A percentile compares a stretch with the other conserved stretches of the same genome.
These are phyloP conservation scores for Catamblyrhynchus diadema DNA, from an alignment of 2,797 vertebrate species.

Conservation along the genomic window DNA sequence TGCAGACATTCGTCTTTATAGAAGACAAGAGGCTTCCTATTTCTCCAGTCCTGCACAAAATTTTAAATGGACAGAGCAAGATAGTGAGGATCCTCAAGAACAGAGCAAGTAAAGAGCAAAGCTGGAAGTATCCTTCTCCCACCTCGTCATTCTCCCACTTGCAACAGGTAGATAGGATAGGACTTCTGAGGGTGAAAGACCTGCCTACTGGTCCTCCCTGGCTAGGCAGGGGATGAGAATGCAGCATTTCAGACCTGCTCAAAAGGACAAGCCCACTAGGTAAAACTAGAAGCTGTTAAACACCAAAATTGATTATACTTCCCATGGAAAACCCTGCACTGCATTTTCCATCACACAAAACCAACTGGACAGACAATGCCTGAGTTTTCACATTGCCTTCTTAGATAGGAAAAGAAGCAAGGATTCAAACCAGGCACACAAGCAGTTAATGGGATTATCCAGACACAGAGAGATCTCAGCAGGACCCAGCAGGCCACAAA, in stretches of 20 bases:
- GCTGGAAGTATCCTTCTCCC: not conserved
- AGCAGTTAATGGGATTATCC: conserved; percentile 63
- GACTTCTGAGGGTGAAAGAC: not conserved
- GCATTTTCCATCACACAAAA: not conserved
- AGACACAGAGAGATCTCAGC: conserved; percentile 31
- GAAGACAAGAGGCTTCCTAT: not conserved
- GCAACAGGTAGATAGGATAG: not conserved
- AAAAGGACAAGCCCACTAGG: not conserved
- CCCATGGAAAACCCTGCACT: not conserved
- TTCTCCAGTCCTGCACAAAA: not conserved
- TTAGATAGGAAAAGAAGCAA: conserved; percentile 15
- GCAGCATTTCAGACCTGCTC: conserved; percentile 14
- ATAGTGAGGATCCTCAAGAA: not conserved
- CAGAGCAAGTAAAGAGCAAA: not conserved
- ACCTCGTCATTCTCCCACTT: not conserved
- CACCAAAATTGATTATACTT: not conserved
- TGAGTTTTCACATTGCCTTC: not conserved
- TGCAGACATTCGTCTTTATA: not conserved
- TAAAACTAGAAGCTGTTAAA: not conserved
- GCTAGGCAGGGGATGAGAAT: not conserved
- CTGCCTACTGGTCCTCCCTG: not conserved
- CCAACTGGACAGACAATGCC: not conserved
- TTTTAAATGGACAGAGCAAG: not conserved
- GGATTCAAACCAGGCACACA: conserved; percentile 36
- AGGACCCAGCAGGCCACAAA: conserved; percentile 43